phyloP scores from a whole-genome alignment of 2,797 vertebrate genomes.

The Neostethus bicornis region DNA sequence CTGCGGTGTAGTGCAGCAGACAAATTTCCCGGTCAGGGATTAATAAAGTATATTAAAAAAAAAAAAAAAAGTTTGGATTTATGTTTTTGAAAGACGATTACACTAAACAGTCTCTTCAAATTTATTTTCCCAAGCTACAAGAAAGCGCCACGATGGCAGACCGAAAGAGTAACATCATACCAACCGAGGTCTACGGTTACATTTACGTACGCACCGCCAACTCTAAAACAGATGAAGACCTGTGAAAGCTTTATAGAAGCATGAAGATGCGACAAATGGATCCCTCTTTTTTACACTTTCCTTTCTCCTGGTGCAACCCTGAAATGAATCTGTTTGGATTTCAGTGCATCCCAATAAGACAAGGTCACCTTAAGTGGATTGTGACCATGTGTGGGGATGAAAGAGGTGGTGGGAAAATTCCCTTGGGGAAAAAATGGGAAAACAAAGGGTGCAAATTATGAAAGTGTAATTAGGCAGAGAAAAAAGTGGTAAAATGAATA shows the following conservation, averaged over 20 bases:
- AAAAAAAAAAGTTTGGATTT: too few relatives aligned
- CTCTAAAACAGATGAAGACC: slow-evolving; percentile 6
- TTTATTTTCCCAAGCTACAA: too few relatives aligned
- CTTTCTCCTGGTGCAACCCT: too few relatives aligned
- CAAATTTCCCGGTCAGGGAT: too few relatives aligned
- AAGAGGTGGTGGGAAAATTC: slow-evolving; percentile 35
- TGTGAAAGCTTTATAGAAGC: slow-evolving; percentile 45
- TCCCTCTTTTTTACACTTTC: slow-evolving; percentile 35
- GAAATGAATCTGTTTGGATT: too few relatives aligned
- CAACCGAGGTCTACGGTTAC: slow-evolving; percentile 37
- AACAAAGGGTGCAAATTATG: slow-evolving; percentile 65
- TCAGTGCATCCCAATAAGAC: slow-evolving; percentile 59
- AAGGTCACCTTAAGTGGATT: slow-evolving; percentile 74
- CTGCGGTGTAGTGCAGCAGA: too few relatives aligned
- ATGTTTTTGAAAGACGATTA: too few relatives aligned
- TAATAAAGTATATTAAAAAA: too few relatives aligned
- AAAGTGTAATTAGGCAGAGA: slow-evolving; percentile 74
- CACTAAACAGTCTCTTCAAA: too few relatives aligned
- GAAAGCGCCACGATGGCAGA: too few relatives aligned
- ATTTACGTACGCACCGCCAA: slow-evolving; percentile 7
- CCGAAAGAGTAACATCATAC: too few relatives aligned
- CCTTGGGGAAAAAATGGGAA: slow-evolving; percentile 53
- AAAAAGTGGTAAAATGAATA: slow-evolving; percentile 29
- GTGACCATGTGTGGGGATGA: slow-evolving; percentile 28
- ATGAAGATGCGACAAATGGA: slow-evolving; percentile 38